phyloP scores from a whole-genome alignment of 1,140 invertebrate species.

The Glossosoma conforme region DNA sequence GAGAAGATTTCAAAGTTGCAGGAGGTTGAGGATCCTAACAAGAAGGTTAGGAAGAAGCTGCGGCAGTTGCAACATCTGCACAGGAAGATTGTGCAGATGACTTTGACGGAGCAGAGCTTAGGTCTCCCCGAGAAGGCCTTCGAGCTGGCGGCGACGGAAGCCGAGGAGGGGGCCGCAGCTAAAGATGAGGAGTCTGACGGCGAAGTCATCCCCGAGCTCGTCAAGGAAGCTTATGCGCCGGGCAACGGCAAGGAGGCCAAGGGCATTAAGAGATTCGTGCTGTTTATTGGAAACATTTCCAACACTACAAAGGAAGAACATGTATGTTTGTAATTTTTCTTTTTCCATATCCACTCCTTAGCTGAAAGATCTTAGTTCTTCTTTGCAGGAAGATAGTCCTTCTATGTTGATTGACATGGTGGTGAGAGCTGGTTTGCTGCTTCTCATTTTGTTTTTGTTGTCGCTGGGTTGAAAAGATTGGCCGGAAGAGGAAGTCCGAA shows the following conservation, averaged over 20 bases:
- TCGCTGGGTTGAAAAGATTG: no score
- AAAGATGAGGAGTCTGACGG: constrained; percentile 16
- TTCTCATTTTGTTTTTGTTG: no score
- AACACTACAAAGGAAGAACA: constrained; percentile 34
- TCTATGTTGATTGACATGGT: no score
- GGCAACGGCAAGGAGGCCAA: constrained; percentile 22
- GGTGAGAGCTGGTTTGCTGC: no score
- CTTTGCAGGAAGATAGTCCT: no score
- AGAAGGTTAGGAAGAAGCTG: constrained; percentile 27
- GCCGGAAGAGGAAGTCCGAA: no score
- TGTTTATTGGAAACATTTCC: constrained; percentile 47
- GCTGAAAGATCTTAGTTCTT: no score
- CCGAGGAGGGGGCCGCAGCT: constrained; percentile 12
- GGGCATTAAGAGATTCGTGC: constrained; percentile 35
- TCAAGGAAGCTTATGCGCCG: constrained; percentile 6
- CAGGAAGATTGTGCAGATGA: not conserved
- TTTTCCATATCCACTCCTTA: no score
- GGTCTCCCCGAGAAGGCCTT: no score
- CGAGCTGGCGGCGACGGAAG: no score
- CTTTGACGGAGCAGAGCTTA: not conserved
- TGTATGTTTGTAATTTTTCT: not conserved
- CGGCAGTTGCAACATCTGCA: constrained; percentile 6
- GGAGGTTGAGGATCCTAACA: constrained; percentile 9
- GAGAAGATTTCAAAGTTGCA: constrained; percentile 2
- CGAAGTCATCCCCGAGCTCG: no score